phyloP scores from a whole-genome alignment of 2,113 vertebrate species.

The Tapirus terrestris region DNA sequence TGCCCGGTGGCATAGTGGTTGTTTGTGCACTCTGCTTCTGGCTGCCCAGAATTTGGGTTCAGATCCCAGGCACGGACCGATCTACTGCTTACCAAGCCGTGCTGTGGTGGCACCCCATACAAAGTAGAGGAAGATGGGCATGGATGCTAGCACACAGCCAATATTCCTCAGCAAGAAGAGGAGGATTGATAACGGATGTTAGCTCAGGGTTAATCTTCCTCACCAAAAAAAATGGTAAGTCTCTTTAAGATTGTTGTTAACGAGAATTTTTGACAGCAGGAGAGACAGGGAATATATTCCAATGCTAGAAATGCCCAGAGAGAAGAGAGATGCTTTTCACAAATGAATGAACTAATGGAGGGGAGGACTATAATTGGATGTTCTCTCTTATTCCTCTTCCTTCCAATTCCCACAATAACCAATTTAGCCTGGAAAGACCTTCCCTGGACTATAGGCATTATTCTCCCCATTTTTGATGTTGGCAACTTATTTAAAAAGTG shows the following conservation, averaged over 20 bases:
- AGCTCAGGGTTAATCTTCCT: too few relatives aligned
- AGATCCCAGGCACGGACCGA: too few relatives aligned
- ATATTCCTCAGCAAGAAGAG: too few relatives aligned
- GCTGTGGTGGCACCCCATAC: too few relatives aligned
- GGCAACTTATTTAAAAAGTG: conserved; percentile 33
- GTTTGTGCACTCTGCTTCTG: too few relatives aligned
- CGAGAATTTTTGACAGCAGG: conserved; percentile 22
- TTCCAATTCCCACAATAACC: conserved; percentile 43
- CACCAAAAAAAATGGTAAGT: not conserved
- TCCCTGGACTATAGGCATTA: not conserved
- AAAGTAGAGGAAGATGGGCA: too few relatives aligned
- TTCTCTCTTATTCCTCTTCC: not conserved
- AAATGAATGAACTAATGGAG: not conserved
- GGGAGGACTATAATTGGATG: not conserved
- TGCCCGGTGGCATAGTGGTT: too few relatives aligned
- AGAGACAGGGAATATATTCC: conserved; percentile 17
- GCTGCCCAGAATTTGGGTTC: too few relatives aligned
- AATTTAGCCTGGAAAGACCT: conserved; percentile 31
- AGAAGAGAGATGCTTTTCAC: not conserved
- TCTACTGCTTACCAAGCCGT: too few relatives aligned
- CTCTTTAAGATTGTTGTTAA: conserved; percentile 48
- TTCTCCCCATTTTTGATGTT: conserved; percentile 29
- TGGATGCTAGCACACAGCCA: too few relatives aligned
- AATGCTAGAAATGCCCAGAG: not conserved
- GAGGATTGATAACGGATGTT: too few relatives aligned